Conservation (phyloP, 92 coral and sea anemone species). For the Plumapathes pennacea region DNA sequence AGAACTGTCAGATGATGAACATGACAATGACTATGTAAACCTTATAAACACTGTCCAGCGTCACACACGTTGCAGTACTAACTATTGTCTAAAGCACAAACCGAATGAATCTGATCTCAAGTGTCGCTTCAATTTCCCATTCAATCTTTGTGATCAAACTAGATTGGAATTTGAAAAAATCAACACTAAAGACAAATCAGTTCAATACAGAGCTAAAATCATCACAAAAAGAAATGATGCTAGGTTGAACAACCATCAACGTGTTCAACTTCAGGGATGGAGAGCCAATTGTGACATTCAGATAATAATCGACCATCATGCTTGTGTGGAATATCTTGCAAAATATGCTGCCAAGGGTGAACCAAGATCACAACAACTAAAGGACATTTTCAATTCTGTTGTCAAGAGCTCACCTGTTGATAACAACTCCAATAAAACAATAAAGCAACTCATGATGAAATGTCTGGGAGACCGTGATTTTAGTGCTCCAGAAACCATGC, state of each 20-base stretch:
- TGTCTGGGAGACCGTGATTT: slow-evolving; percentile 9
- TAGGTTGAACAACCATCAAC: slow-evolving; percentile 53
- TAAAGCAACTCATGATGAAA: slow-evolving; percentile 28
- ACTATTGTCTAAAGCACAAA: slow-evolving; percentile 27
- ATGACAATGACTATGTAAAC: slow-evolving; percentile 33
- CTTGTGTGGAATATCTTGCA: slow-evolving; percentile 44
- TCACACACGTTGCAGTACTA: slow-evolving; percentile 51
- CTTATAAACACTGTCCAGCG: slow-evolving; percentile 43
- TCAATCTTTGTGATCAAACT: slow-evolving; percentile 25
- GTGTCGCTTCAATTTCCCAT: slow-evolving; percentile 44
- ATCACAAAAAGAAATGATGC: slow-evolving; percentile 50
- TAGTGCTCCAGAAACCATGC: slow-evolving; percentile 28
- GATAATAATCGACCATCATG: slow-evolving; percentile 27
- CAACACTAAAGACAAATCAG: slow-evolving; percentile 31
- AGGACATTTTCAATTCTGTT: slow-evolving; percentile 22
- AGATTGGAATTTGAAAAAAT: slow-evolving; percentile 33
- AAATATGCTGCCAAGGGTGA: slow-evolving; percentile 66
- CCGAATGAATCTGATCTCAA: slow-evolving; percentile 22
- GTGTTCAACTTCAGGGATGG: slow-evolving; percentile 41
- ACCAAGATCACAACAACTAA: slow-evolving; percentile 28
- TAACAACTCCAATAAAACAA: slow-evolving; percentile 1
- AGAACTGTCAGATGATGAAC: slow-evolving; percentile 9
- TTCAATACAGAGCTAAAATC: slow-evolving; percentile 49
- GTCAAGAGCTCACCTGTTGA: not conserved
- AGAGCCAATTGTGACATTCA: slow-evolving; percentile 61